phyloP scores from a whole-genome alignment of 2,113 vertebrate genomes.

The Cricetomys ansorgei region DNA sequence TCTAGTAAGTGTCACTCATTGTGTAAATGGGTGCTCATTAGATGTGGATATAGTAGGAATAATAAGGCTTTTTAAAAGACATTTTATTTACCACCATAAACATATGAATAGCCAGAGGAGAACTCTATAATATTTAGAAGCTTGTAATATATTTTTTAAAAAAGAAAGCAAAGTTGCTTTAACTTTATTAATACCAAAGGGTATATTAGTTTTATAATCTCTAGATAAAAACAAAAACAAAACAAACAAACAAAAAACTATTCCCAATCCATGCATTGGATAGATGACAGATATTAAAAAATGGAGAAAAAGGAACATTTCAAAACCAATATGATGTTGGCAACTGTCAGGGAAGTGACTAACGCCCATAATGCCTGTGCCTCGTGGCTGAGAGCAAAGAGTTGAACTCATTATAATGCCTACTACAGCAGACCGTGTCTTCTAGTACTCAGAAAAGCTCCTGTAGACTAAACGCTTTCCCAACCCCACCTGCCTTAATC shows the following conservation, averaged over 20 bases:
- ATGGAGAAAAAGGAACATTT: not conserved
- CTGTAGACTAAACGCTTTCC: not conserved
- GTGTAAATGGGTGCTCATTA: not conserved
- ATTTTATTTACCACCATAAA: slow-evolving; percentile 16
- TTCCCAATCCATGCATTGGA: not conserved
- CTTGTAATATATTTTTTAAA: not conserved
- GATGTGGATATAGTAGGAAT: not conserved
- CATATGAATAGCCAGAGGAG: not conserved
- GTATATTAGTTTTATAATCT: not conserved
- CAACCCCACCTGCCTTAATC: not conserved
- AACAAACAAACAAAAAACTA: too few relatives aligned
- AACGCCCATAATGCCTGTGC: not conserved
- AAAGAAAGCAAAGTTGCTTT: slow-evolving; percentile 43
- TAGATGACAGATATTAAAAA: not conserved
- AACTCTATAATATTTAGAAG: not conserved
- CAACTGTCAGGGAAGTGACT: not conserved
- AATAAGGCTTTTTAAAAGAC: slow-evolving; percentile 56
- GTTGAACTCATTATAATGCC: not conserved
- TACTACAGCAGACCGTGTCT: not conserved
- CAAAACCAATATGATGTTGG: not conserved
- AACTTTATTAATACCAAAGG: slow-evolving; percentile 1
- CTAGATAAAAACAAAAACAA: too few relatives aligned
- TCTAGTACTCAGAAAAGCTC: not conserved
- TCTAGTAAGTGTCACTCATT: not conserved
- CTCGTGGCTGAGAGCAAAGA: not conserved